Evolutionary conservation across 2,888 invertebrate genomes (phyloP).

Genomic region (Tachina fera): DNA sequence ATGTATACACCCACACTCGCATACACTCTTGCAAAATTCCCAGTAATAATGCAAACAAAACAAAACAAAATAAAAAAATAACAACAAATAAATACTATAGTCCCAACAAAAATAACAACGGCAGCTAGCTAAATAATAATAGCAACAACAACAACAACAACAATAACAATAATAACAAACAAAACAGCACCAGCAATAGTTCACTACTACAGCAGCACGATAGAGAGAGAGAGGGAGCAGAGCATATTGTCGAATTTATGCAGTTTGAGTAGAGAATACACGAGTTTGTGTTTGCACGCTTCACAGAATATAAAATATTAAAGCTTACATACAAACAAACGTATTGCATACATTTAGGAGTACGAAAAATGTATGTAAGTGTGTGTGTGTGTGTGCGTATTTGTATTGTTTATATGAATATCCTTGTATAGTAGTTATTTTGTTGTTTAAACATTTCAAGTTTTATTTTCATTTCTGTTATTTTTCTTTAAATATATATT

Average conservation of each 20-base stretch:
- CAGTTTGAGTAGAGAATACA: slow-evolving; percentile 56
- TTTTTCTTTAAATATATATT: slow-evolving; percentile 45
- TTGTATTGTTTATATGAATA: slow-evolving; percentile 26
- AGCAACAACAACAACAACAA: slow-evolving; percentile 38
- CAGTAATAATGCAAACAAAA: slow-evolving; percentile 69
- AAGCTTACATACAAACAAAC: slow-evolving; percentile 1
- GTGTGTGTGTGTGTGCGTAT: neutral
- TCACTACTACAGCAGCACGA: slow-evolving; percentile 18
- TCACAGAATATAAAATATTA: slow-evolving; percentile 56
- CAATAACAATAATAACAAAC: slow-evolving; percentile 39
- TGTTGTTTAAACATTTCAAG: slow-evolving; percentile 72
- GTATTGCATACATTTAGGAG: slow-evolving; percentile 14
- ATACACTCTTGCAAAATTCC: slow-evolving; percentile 53
- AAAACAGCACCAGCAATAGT: slow-evolving; percentile 12
- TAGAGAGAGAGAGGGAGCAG: slow-evolving; percentile 10
- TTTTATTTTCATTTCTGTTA: slow-evolving; percentile 69
- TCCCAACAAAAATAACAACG: slow-evolving; percentile 47
- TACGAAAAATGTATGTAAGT: neutral
- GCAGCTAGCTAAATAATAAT: slow-evolving; percentile 53
- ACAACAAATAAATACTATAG: slow-evolving; percentile 65
- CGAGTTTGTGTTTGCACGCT: slow-evolving; percentile 64
- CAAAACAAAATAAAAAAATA: slow-evolving; percentile 60
- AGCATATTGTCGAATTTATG: slow-evolving; percentile 64
- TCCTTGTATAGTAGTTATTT: slow-evolving; percentile 66
- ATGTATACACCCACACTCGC: slow-evolving; percentile 11